These are phyloP conservation scores for Cerceris rybyensis DNA, from an alignment of 2,888 invertebrate species.

Conservation along the genomic window DNA sequence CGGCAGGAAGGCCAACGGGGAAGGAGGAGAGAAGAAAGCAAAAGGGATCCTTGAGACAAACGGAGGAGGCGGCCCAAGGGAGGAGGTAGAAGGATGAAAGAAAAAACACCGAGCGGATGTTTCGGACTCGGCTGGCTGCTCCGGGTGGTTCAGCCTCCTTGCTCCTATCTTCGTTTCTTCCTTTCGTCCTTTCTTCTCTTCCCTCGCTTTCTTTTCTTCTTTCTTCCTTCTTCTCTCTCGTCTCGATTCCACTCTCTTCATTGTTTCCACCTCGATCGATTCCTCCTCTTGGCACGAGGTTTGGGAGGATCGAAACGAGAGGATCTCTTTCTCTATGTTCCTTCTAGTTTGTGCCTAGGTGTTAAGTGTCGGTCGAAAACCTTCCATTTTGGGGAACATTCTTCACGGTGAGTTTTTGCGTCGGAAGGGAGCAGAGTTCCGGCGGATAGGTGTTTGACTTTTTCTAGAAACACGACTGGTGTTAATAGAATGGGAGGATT, in stretches of 20 bases:
- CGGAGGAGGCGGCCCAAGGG: conserved; percentile 43
- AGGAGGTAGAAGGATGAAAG: conserved; percentile 13
- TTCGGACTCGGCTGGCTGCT: conserved; percentile 55
- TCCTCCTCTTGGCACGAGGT: background rate
- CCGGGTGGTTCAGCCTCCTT: conserved; percentile 35
- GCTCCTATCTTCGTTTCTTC: conserved; percentile 24
- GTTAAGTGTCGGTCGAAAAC: conserved; percentile 6
- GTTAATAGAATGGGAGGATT: conserved; percentile 5
- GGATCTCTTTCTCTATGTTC: conserved; percentile 15
- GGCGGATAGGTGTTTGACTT: background rate
- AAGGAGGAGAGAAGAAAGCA: conserved; percentile 45
- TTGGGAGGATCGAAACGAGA: conserved; percentile 18
- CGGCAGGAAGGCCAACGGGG: conserved; percentile 40
- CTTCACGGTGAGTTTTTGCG: background rate
- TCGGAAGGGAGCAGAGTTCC: background rate
- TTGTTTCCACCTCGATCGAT: conserved; percentile 35
- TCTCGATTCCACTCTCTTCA: conserved; percentile 16
- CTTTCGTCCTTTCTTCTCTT: conserved; percentile 28
- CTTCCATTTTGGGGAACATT: conserved; percentile 1
- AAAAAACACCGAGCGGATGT: conserved; percentile 57
- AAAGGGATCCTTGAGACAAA: conserved; percentile 70
- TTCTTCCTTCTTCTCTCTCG: conserved; percentile 9
- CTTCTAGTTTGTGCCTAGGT: conserved; percentile 5
- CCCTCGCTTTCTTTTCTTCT: conserved; percentile 7
- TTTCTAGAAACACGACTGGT: background rate